These are phyloP conservation scores for Neria commutata DNA, from an alignment of 2,888 invertebrate species.

Conservation along the genomic window DNA sequence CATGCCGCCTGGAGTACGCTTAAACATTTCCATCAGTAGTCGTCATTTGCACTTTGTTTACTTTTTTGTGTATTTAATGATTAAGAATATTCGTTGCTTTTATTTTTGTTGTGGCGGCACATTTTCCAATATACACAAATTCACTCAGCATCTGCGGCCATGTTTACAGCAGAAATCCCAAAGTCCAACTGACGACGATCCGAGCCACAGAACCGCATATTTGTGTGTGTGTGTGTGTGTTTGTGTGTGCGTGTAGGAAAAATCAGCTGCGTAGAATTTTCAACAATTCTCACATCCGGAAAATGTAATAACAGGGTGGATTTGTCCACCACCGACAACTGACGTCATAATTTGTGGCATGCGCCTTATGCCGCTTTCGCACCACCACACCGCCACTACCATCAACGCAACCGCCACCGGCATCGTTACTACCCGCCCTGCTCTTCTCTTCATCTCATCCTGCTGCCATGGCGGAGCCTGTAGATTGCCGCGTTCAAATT, in stretches of 20 bases:
- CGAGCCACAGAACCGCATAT: not conserved
- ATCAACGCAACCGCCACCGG: no score
- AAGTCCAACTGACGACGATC: constrained; percentile 20
- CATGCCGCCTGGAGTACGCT: no score
- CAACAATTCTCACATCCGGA: not conserved
- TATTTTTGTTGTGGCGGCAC: not conserved
- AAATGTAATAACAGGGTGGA: not conserved
- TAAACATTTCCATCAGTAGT: not conserved
- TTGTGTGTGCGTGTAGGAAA: not conserved
- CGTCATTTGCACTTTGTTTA: not conserved
- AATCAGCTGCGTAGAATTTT: constrained; percentile 8
- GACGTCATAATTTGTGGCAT: constrained; percentile 39
- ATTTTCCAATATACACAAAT: not conserved
- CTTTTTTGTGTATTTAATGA: not conserved
- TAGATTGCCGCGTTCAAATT: no score
- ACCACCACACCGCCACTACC: no score
- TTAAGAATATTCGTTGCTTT: not conserved
- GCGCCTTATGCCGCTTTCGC: constrained; percentile 12
- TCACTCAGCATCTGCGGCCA: constrained; percentile 4
- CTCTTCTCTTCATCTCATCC: no score
- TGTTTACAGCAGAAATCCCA: constrained; percentile 39
- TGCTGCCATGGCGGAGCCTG: no score
- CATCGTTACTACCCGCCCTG: no score
- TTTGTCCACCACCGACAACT: no score
- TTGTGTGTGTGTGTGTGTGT: not conserved